Percentiles rank a stretch among this genome's conserved stretches.
Evolutionary conservation across 2,113 vertebrate species (phyloP).

Genomic region (Upupa epops): DNA sequence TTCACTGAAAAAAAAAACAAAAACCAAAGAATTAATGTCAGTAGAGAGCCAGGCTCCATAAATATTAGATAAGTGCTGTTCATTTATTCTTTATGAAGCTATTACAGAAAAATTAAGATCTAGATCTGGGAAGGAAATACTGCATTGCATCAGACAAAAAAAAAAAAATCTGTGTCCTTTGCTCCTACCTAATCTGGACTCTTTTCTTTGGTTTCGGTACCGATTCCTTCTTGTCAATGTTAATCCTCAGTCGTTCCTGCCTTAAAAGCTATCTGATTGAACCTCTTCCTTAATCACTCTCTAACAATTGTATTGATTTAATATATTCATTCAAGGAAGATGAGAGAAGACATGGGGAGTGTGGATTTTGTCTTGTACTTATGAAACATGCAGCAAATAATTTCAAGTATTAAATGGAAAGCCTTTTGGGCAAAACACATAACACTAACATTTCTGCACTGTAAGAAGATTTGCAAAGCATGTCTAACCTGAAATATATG

Average conservation of each 20-base stretch:
- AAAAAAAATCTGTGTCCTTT: background rate
- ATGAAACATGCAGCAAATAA: background rate
- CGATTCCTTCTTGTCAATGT: background rate
- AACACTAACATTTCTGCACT: background rate
- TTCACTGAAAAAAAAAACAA: background rate
- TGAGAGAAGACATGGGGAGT: background rate
- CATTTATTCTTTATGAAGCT: background rate
- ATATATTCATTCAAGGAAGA: background rate
- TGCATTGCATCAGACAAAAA: background rate
- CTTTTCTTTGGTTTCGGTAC: background rate
- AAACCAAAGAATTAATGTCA: background rate
- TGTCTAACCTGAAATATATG: background rate
- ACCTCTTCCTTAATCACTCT: background rate
- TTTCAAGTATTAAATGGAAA: background rate
- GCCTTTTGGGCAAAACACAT: background rate
- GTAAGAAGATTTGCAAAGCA: background rate
- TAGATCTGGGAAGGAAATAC: background rate
- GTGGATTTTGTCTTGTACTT: background rate
- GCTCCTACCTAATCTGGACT: background rate
- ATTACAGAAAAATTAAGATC: background rate
- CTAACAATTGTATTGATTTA: constrained; percentile 9
- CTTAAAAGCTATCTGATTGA: constrained; percentile 22
- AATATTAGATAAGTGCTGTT: background rate
- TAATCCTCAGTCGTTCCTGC: background rate
- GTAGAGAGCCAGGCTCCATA: background rate